Percentiles rank a stretch among this genome's conserved stretches.
These are phyloP conservation scores for Semicossyphus pulcher DNA, from an alignment of 2,113 vertebrate genomes.

Conservation along the genomic window DNA sequence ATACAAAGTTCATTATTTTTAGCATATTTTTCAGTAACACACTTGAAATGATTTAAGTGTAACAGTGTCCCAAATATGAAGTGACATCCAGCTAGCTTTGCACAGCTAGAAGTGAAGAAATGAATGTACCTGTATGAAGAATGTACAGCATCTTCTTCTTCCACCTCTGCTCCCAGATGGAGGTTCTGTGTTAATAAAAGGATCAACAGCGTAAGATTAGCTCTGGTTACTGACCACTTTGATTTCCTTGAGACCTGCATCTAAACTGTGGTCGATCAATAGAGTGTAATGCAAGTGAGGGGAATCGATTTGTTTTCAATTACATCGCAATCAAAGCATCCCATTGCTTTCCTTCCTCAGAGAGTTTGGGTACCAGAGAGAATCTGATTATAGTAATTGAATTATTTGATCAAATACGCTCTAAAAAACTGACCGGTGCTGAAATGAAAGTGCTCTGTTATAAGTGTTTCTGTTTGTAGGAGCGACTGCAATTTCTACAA, in stretches of 20 bases:
- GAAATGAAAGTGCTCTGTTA: slow-evolving; percentile 11
- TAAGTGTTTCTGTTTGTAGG: not conserved
- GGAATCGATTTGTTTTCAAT: slow-evolving; percentile 66
- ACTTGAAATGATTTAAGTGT: too few relatives aligned
- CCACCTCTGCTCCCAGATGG: not conserved
- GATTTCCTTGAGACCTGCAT: slow-evolving; percentile 47
- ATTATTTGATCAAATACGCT: slow-evolving; percentile 42
- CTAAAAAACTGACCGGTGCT: slow-evolving; percentile 9
- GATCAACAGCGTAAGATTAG: slow-evolving; percentile 18
- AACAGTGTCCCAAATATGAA: too few relatives aligned
- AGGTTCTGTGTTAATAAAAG: slow-evolving; percentile 1
- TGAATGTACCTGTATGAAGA: too few relatives aligned
- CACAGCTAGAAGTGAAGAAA: too few relatives aligned
- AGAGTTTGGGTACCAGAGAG: slow-evolving; percentile 21
- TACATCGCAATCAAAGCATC: slow-evolving; percentile 39
- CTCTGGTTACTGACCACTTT: slow-evolving; percentile 40
- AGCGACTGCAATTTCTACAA: slow-evolving; percentile 4
- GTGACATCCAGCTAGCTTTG: too few relatives aligned
- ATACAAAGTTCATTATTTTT: too few relatives aligned
- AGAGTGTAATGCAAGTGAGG: slow-evolving; percentile 43
- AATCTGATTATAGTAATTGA: slow-evolving; percentile 48
- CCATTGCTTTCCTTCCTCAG: slow-evolving; percentile 8
- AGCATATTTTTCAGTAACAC: too few relatives aligned
- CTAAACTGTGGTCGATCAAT: slow-evolving; percentile 42
- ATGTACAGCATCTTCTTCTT: too few relatives aligned